Percentiles rank a stretch among this genome's conserved stretches.
Evolutionary conservation across 2,797 vertebrate genomes (phyloP).

Genomic region (Mastacembelus armatus): DNA sequence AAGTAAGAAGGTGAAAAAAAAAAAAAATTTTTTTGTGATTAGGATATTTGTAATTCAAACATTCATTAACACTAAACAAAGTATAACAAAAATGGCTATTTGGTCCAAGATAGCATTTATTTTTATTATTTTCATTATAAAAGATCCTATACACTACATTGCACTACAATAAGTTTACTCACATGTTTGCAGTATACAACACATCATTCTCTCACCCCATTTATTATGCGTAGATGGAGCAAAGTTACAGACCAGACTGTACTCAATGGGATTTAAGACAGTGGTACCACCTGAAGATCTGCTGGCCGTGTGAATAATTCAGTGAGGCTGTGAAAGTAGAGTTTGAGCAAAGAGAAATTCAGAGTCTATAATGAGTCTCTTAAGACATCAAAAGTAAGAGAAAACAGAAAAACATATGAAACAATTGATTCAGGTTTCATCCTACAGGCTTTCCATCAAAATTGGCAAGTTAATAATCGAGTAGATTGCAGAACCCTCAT

Average conservation of each 20-base stretch:
- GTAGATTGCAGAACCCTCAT: conserved; percentile 31
- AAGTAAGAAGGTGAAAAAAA: neutral
- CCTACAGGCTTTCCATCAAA: conserved; percentile 54
- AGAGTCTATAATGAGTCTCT: conserved; percentile 66
- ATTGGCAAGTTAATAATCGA: conserved; percentile 64
- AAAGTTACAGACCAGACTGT: conserved; percentile 29
- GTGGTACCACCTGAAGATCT: conserved; percentile 58
- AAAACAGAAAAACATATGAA: conserved; percentile 54
- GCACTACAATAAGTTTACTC: neutral
- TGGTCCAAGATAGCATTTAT: neutral
- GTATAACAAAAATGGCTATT: neutral
- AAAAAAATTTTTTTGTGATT: neutral
- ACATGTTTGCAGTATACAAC: conserved; percentile 3
- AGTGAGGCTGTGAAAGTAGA: conserved; percentile 42
- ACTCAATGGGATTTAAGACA: conserved; percentile 54
- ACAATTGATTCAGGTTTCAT: conserved; percentile 59
- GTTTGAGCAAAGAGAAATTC: conserved; percentile 52
- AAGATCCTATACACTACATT: neutral
- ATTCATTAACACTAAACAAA: neutral
- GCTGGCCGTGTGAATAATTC: conserved; percentile 62
- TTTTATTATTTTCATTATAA: conserved; percentile 13
- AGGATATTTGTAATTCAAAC: neutral
- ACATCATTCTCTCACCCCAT: conserved; percentile 42
- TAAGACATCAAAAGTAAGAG: conserved; percentile 55
- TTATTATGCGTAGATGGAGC: conserved; percentile 66